Base-by-base conservation (phyloP, 2,113 vertebrate genomes). In the Labeo rohita region DNA sequence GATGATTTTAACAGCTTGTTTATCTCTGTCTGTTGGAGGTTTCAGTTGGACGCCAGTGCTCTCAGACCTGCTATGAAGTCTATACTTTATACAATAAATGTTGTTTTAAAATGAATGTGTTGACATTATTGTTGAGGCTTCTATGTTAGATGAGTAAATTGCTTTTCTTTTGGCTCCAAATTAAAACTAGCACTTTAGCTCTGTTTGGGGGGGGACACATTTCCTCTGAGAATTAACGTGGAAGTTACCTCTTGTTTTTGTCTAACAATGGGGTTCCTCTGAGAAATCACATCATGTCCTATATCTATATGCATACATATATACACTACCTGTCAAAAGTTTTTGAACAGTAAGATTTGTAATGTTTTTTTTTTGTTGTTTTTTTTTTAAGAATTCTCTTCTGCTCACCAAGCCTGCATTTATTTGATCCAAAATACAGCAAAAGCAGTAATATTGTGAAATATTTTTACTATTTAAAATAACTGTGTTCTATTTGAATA, bases 1-100 rank as follows among this genome's bases (percentile, higher is more conserved):
- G 65, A 72, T 59, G 16, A 59, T 9, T 83, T 83, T 15, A 70
- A 36, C 36, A 73, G 34, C 49, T 49, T 83, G 34, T 73, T 21
- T 56, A 8, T 73, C 23, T 15, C 34, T 66, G n/a, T 81, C 36
- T 73, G 9, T 83, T 72, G 6, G 79, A 43, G 3, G 28, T 2
- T 79, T 79, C 9, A 18, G 18, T 81, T 49, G 21, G 43, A 18
- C 39, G 28, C 15, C 6, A 65, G 8, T 23, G 39, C 3, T 9
- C 39, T 23, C 8, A 63, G 18, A 63, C 28, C 8, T 61, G 15
- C 56, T 80, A 43, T 63, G 12, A 63, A 47, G 11, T 47, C 11
- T 39, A 80, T 43, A 63, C 56, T 47, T 50, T 59, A 59, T 59
- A 59, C 18, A 12, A 76, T 47, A 50, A 50, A 76, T 76, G 28